A percentile compares a stretch with the other conserved stretches of the same genome.
Evolutionary conservation across 2,797 vertebrate species (phyloP).

Genomic region (Megaceryle alcyon): DNA sequence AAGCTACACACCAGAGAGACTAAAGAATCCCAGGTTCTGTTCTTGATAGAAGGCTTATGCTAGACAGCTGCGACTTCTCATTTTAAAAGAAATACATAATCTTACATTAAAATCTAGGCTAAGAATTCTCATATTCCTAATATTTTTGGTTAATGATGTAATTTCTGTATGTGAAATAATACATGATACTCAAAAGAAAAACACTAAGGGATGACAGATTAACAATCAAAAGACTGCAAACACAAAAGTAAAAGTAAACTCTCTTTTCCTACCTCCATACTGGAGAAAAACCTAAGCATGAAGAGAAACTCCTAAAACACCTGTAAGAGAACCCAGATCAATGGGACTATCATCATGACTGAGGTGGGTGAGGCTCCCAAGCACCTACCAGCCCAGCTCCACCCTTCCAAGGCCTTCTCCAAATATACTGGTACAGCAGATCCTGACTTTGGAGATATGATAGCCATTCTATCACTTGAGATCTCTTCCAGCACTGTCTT

Average conservation of each 20-base stretch:
- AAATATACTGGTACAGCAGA: neutral
- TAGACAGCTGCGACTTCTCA: constrained; percentile 19
- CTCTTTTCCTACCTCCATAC: neutral
- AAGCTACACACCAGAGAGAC: neutral
- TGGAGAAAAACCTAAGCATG: neutral
- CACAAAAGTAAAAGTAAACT: neutral
- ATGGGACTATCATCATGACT: neutral
- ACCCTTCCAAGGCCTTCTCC: neutral
- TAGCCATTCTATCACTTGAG: neutral
- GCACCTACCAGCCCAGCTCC: neutral
- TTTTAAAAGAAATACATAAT: neutral
- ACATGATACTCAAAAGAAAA: neutral
- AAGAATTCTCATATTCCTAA: neutral
- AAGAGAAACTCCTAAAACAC: neutral
- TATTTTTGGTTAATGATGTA: neutral
- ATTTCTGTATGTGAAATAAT: neutral
- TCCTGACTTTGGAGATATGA: neutral
- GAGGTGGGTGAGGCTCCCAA: neutral
- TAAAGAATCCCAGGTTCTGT: neutral
- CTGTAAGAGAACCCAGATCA: neutral
- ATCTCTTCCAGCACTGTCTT: neutral
- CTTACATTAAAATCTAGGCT: neutral
- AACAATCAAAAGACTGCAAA: neutral
- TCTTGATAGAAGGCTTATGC: neutral
- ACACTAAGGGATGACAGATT: neutral